These are phyloP conservation scores for Dromas ardeola DNA, from an alignment of 2,113 vertebrate species.

Conservation along the genomic window DNA sequence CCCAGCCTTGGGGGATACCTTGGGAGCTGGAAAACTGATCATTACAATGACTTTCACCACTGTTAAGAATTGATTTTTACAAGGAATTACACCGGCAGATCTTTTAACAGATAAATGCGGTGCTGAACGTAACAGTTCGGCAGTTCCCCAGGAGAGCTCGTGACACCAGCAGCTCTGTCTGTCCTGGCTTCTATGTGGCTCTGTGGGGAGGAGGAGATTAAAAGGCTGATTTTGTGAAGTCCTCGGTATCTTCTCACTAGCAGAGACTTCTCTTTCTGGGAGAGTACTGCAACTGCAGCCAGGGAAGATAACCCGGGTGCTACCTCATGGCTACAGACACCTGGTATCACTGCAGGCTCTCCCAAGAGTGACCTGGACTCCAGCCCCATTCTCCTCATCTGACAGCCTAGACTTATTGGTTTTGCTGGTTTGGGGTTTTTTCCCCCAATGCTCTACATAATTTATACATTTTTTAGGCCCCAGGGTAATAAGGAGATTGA, in stretches of 20 bases:
- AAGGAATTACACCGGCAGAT: background rate
- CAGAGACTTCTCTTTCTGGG: background rate
- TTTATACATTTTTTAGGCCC: background rate
- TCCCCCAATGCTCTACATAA: background rate
- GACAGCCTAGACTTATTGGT: background rate
- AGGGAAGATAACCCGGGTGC: background rate
- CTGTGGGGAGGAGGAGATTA: background rate
- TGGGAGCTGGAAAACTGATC: background rate
- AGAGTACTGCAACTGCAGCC: background rate
- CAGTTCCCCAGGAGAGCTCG: background rate
- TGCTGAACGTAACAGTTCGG: background rate
- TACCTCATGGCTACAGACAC: background rate
- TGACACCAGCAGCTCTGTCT: background rate
- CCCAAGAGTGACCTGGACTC: background rate
- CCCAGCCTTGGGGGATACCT: background rate
- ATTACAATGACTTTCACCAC: background rate
- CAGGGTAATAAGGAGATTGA: background rate
- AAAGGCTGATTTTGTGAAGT: background rate
- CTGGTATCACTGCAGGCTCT: background rate
- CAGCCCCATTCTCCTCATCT: background rate
- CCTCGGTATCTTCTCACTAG: background rate
- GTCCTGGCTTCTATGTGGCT: background rate
- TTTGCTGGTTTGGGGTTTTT: background rate
- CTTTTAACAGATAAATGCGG: background rate
- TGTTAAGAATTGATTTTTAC: background rate